These are phyloP conservation scores for Acrossocheilus fasciatus DNA, from an alignment of 2,797 vertebrate species.

Conservation along the genomic window DNA sequence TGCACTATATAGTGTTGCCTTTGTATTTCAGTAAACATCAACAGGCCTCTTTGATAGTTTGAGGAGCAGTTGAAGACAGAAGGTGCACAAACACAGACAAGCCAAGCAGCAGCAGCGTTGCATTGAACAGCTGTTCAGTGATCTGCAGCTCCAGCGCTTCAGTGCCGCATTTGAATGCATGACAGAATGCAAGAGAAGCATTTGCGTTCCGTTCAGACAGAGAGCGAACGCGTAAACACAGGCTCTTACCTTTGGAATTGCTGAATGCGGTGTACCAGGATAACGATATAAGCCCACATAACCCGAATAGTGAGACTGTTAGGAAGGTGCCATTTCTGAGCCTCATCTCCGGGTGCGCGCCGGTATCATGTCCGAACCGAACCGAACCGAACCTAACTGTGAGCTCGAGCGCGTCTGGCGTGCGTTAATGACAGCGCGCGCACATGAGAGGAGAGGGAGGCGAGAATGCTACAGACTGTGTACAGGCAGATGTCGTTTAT, in stretches of 20 bases:
- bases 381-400: constrained; percentile 77
- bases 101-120: constrained; percentile 1
- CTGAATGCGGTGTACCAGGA: constrained; percentile 98
- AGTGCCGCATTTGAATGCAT: constrained; percentile 15
- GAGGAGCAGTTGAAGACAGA: constrained; percentile 14
- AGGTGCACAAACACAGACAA: constrained; percentile 15
- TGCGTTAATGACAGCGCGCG: constrained; percentile 46
- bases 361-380: constrained; percentile 89
- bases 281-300: constrained; percentile 93
- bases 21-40: neutral
- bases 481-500: constrained; percentile 27
- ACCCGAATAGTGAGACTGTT: constrained; percentile 92
- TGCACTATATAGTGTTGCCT: neutral
- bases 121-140: neutral
- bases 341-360: constrained; percentile 91
- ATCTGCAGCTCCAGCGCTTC: neutral
- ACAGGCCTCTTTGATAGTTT: constrained; percentile 37
- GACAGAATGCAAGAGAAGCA: constrained; percentile 20
- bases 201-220: neutral
- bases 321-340: constrained; percentile 96
- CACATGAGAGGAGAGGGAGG: constrained; percentile 17
- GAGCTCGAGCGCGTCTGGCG: constrained; percentile 52
- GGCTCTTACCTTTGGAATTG: constrained; percentile 91
- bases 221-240: neutral
- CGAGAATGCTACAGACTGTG: constrained; percentile 16